Conservation (phyloP, 2,113 vertebrate species). For the Tichodroma muraria region DNA sequence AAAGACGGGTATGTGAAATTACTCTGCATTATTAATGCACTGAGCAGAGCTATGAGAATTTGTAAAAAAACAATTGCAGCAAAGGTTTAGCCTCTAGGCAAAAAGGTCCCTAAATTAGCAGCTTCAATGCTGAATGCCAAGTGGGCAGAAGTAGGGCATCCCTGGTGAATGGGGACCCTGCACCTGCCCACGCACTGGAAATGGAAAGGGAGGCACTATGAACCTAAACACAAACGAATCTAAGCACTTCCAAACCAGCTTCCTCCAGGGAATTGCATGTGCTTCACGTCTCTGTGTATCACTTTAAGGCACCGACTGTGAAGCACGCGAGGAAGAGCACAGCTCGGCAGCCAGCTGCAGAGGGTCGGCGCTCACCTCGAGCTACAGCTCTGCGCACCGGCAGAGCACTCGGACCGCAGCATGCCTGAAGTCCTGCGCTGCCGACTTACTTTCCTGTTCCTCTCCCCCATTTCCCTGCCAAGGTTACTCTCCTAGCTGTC, state of each 20-base stretch:
- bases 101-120: conserved; percentile 8
- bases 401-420: neutral
- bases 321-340: neutral
- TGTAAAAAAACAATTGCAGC: neutral
- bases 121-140: neutral
- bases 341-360: neutral
- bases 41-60: neutral
- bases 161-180: neutral
- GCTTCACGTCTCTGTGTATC: neutral
- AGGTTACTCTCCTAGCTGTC: neutral
- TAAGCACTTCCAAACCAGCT: neutral
- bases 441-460: neutral
- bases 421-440: neutral
- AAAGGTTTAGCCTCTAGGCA: neutral
- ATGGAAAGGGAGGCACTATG: neutral
- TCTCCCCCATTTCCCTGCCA: neutral
- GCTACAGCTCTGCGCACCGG: accelerated
- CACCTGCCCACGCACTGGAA: neutral
- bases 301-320: neutral
- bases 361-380: accelerated
- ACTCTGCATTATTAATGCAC: neutral
- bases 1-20: neutral
- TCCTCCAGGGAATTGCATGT: neutral
- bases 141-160: neutral
- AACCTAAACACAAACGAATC: neutral